Conservation (phyloP, 2,888 invertebrate genomes). For the Habrosyne pyritoides region DNA sequence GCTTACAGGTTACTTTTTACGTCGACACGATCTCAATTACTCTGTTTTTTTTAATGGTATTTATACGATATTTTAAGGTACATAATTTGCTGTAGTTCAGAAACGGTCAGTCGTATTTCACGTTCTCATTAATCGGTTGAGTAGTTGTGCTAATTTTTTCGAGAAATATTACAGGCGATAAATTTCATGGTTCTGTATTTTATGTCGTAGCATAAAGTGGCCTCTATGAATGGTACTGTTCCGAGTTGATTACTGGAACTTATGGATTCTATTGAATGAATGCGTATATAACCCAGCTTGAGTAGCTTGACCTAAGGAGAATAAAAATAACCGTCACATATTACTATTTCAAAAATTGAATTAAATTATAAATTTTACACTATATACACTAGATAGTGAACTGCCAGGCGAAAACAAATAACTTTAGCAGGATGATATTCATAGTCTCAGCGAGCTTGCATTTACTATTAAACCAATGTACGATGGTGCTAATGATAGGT, state of each 20-base stretch:
- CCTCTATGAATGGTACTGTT: slow-evolving; percentile 53
- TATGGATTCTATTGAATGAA: slow-evolving; percentile 55
- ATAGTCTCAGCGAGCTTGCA: no score
- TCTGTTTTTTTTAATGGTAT: slow-evolving; percentile 55
- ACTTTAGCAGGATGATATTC: no score
- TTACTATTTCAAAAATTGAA: no score
- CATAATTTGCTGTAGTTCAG: slow-evolving; percentile 71
- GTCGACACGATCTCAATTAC: slow-evolving; percentile 66
- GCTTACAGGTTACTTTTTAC: slow-evolving; percentile 62
- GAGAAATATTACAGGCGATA: slow-evolving; percentile 66
- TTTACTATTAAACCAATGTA: no score
- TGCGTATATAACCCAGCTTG: slow-evolving; percentile 30
- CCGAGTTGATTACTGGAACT: slow-evolving; percentile 57
- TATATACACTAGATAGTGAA: no score
- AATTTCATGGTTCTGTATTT: slow-evolving; percentile 71
- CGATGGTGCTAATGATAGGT: no score
- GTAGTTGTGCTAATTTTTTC: slow-evolving; percentile 79
- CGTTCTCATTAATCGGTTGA: slow-evolving; percentile 80
- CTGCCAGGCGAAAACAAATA: no score
- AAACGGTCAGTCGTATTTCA: slow-evolving; percentile 70
- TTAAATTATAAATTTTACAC: no score
- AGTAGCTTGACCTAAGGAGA: slow-evolving; percentile 17
- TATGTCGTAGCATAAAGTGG: slow-evolving; percentile 65
- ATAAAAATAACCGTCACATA: neutral
- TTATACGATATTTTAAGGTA: slow-evolving; percentile 71